Evolutionary conservation across 2,113 vertebrate genomes (phyloP), one percentile per base, ranked within the genome.

Genomic region (Ardeotis arabs): DNA sequence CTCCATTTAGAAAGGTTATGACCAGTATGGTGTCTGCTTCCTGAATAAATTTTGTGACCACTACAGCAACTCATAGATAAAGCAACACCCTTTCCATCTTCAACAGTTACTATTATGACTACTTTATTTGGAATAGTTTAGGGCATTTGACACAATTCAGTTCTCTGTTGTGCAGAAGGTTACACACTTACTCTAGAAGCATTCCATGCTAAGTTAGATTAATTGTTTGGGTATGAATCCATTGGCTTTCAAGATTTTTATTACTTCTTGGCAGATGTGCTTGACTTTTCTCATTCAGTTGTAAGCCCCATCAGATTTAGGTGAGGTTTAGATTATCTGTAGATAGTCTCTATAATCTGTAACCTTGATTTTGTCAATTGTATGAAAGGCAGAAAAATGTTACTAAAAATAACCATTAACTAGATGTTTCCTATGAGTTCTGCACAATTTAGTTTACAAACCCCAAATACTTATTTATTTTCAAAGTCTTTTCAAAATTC

Each of bases 151-250:
- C 24, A 53, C 8, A 35, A 10, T 58, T 63, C 19, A 21, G 8
- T 70, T 82, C 24, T 52, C 13, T n/a, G 27, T 22, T 70, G 15
- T 31, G 12, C 10, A 49, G 33, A 64, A 39, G 12, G 24, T 53
- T 35, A 35, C 24, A 53, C 9, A 27, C 10, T 53, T 41, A 39
- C 8, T 39, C 37, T 49, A 19, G 11, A 53, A 55, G 39, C 14
- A 47, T 73, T 55, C 14, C 8, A 7, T 12, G 9, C 41, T 28
- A 70, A 73, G 41, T 41, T 37, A 63, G 35, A 52, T 33, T 35
- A 15, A 22, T 52, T 17, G 1, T 29, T 39, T 27, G 28, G 9
- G 20, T 80, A 44, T 0, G 2, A 69, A 27, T 63, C 2, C 1
- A 6, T 28, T 79, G 15, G 3, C 20, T 85, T 69, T 63, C 44